These are phyloP conservation scores for Leuciscus waleckii DNA, from an alignment of 2,797 vertebrate genomes.

Conservation along the genomic window DNA sequence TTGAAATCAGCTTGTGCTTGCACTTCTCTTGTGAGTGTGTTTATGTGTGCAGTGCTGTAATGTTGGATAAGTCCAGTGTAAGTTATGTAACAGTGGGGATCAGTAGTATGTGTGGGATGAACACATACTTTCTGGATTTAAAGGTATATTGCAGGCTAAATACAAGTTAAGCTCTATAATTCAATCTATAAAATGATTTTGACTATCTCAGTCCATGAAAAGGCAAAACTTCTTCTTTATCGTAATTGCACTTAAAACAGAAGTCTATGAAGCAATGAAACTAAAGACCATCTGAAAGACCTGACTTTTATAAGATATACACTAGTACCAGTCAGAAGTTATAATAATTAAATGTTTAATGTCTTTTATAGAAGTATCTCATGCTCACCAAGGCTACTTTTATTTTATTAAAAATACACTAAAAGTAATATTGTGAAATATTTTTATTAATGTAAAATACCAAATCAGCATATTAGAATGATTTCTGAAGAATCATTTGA, in stretches of 20 bases:
- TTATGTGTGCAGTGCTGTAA: slow-evolving; percentile 7
- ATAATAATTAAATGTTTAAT: background rate
- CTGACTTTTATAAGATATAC: background rate
- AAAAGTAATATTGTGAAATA: background rate
- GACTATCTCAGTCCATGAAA: background rate
- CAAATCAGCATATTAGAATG: background rate
- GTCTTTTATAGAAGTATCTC: background rate
- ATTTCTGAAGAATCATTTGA: background rate
- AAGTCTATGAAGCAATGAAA: background rate
- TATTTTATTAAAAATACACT: background rate
- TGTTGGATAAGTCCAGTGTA: slow-evolving; percentile 19
- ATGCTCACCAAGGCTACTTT: background rate
- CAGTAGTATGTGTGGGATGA: slow-evolving; percentile 24
- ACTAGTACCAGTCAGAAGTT: background rate
- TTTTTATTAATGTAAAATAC: background rate
- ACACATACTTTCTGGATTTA: slow-evolving; percentile 19
- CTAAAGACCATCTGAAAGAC: background rate
- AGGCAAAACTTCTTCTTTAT: background rate
- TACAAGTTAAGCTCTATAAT: slow-evolving; percentile 22
- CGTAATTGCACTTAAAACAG: background rate
- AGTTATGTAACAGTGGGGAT: slow-evolving; percentile 31
- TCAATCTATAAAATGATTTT: background rate
- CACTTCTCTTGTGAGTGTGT: slow-evolving; percentile 41
- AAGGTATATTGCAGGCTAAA: slow-evolving; percentile 2
- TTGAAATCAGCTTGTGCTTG: slow-evolving; percentile 24